phyloP scores from a whole-genome alignment of 92 coral and sea anemone species.

The Zoanthus solanderi region DNA sequence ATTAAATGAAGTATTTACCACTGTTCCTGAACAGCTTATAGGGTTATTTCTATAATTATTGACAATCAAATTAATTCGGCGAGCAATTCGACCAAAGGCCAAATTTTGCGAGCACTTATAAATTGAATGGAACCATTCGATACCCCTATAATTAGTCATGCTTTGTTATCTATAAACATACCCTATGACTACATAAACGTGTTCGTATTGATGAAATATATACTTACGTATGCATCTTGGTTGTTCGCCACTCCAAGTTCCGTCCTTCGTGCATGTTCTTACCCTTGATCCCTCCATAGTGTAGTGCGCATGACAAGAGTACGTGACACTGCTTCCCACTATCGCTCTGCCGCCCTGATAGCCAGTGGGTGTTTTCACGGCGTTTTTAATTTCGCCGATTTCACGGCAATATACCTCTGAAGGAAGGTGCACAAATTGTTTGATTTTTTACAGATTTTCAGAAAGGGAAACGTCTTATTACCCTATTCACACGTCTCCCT shows the following conservation, averaged over 20 bases:
- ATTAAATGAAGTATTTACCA: too few relatives aligned
- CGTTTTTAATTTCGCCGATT: conserved; percentile 81
- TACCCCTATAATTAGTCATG: too few relatives aligned
- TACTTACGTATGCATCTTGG: conserved; percentile 87
- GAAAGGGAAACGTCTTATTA: too few relatives aligned
- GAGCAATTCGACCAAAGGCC: too few relatives aligned
- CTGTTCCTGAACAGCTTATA: too few relatives aligned
- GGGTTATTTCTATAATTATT: too few relatives aligned
- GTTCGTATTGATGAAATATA: not conserved
- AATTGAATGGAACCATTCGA: too few relatives aligned
- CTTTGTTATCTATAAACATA: too few relatives aligned
- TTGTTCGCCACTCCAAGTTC: conserved; percentile 81
- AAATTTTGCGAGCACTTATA: too few relatives aligned
- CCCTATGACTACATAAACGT: too few relatives aligned
- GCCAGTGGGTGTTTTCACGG: conserved; percentile 59
- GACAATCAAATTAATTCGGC: too few relatives aligned
- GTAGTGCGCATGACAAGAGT: conserved; percentile 72
- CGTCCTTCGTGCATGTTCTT: conserved; percentile 70
- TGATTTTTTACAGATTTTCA: not conserved
- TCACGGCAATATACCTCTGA: conserved; percentile 79
- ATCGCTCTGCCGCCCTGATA: conserved; percentile 46
- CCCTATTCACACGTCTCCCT: too few relatives aligned
- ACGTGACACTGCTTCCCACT: conserved; percentile 70
- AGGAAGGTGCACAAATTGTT: not conserved
- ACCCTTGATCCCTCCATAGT: conserved; percentile 62